Percentiles rank a stretch among this genome's conserved stretches.
Evolutionary conservation across 2,113 vertebrate species (phyloP).

Genomic region (Pollimyrus isidori): DNA sequence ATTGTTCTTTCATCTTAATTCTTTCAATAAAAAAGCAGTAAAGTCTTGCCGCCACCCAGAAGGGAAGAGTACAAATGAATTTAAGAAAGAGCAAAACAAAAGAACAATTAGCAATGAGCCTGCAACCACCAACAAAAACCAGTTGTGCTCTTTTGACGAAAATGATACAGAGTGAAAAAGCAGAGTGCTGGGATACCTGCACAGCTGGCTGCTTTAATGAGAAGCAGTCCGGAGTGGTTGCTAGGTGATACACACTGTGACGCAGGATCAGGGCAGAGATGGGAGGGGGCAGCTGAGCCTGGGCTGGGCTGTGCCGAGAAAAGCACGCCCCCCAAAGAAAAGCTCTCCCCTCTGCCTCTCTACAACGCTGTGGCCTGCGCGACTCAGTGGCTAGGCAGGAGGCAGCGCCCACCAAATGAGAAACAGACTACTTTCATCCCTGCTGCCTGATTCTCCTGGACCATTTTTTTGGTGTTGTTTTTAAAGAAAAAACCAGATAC

Average conservation of each 20-base stretch:
- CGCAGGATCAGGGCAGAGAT: slow-evolving; percentile 38
- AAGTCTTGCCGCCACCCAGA: neutral
- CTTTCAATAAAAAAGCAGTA: neutral
- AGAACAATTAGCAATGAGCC: slow-evolving; percentile 40
- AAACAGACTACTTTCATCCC: slow-evolving; percentile 62
- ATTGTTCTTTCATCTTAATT: neutral
- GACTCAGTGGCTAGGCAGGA: slow-evolving; percentile 55
- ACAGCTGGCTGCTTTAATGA: slow-evolving; percentile 58
- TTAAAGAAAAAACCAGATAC: slow-evolving; percentile 48
- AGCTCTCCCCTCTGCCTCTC: slow-evolving; percentile 38
- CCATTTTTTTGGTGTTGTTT: slow-evolving; percentile 50
- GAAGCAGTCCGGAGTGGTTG: slow-evolving; percentile 56
- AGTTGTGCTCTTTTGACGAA: slow-evolving; percentile 33
- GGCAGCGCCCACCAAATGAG: slow-evolving; percentile 62
- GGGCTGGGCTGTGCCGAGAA: slow-evolving; percentile 52
- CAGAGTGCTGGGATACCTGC: slow-evolving; percentile 40
- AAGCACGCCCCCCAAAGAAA: slow-evolving; percentile 44
- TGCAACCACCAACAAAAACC: slow-evolving; percentile 32
- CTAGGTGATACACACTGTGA: slow-evolving; percentile 60
- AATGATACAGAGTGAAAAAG: slow-evolving; percentile 53
- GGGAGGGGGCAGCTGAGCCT: neutral
- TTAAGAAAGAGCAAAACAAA: slow-evolving; percentile 11
- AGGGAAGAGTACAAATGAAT: neutral
- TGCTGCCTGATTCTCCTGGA: slow-evolving; percentile 61
- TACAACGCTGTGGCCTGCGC: neutral